phyloP scores from a whole-genome alignment of 2,113 vertebrate genomes.

The Halcyon malimbica region DNA sequence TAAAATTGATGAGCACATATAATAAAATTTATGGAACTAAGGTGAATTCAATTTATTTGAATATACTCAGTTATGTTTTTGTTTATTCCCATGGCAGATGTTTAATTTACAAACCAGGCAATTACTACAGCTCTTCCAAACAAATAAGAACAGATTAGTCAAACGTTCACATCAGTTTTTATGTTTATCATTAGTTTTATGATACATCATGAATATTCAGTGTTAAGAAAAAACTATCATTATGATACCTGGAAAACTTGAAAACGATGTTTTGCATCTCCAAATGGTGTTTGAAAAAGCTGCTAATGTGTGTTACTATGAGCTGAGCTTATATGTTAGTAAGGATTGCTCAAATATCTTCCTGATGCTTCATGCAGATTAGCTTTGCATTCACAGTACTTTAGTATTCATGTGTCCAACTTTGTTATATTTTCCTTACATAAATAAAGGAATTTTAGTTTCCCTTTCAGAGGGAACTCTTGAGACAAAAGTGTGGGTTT shows the following conservation, averaged over 20 bases:
- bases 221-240: slow-evolving; percentile 70
- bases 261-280: slow-evolving; percentile 69
- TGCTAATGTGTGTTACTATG: slow-evolving; percentile 40
- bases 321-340: slow-evolving; percentile 23
- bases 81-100: slow-evolving; percentile 86
- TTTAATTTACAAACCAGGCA: slow-evolving; percentile 86
- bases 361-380: neutral
- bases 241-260: slow-evolving; percentile 78
- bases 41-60: slow-evolving; percentile 84
- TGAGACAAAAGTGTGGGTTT: neutral
- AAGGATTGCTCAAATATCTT: neutral
- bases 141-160: slow-evolving; percentile 86
- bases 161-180: slow-evolving; percentile 84
- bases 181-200: slow-evolving; percentile 88
- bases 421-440: neutral
- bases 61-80: slow-evolving; percentile 83
- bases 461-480: neutral
- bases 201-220: slow-evolving; percentile 84
- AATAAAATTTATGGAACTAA: slow-evolving; percentile 81
- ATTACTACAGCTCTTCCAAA: slow-evolving; percentile 82
- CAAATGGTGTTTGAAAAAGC: slow-evolving; percentile 64
- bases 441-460: neutral
- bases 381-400: neutral
- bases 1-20: slow-evolving; percentile 76
- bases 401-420: neutral